These are phyloP conservation scores for Cephus cinctus DNA, from an alignment of 1,140 invertebrate species.

Conservation along the genomic window DNA sequence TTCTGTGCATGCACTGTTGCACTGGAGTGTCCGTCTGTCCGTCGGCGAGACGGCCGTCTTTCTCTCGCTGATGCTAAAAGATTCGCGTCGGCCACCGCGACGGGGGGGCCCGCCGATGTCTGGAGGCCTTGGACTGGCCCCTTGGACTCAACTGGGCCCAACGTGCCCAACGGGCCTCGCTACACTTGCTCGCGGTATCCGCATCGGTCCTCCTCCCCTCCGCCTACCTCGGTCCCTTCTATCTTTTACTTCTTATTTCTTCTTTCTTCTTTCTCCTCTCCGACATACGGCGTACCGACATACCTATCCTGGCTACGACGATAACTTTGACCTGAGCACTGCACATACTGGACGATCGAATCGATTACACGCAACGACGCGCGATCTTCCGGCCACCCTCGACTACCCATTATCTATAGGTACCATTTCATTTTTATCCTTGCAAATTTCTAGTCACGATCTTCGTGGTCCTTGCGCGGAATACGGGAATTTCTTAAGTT, in stretches of 20 bases:
- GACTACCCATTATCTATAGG: too few species aligned
- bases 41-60: conserved; percentile 1
- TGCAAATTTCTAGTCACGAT: too few species aligned
- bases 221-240: too few species aligned
- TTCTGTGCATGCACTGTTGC: conserved; percentile 21
- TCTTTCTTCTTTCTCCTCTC: too few species aligned
- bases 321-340: not conserved
- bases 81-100: conserved; percentile 26
- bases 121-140: conserved; percentile 40
- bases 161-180: not conserved
- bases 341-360: not conserved
- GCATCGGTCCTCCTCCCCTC: too few species aligned
- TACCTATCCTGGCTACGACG: not conserved
- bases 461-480: too few species aligned
- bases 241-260: too few species aligned
- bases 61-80: conserved; percentile 17
- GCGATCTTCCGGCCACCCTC: not conserved
- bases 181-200: not conserved
- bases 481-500: too few species aligned
- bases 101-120: conserved; percentile 30
- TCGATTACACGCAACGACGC: not conserved
- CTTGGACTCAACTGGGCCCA: conserved; percentile 4
- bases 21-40: conserved; percentile 15
- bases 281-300: not conserved
- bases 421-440: too few species aligned